Percentiles rank a stretch among this genome's conserved stretches.
phyloP scores from a whole-genome alignment of 2,888 invertebrate genomes.

The Hydroisotoma schaefferi region DNA sequence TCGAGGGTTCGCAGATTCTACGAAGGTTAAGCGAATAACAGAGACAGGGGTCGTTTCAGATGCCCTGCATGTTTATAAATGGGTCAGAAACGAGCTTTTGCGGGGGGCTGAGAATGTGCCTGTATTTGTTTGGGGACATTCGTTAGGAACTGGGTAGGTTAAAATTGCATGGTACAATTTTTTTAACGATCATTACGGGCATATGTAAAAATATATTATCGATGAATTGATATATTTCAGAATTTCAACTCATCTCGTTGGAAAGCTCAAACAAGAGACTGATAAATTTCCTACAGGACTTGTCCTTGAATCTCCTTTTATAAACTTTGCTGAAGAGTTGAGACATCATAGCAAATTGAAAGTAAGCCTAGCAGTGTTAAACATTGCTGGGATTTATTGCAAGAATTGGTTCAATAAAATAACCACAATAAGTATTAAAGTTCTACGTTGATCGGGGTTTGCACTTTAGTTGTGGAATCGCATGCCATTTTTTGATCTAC shows the following conservation, averaged over 20 bases:
- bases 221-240: conserved; percentile 54
- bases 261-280: conserved; percentile 59
- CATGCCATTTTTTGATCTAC: conserved; percentile 59
- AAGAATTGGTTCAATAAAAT: too few relatives aligned
- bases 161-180: too few relatives aligned
- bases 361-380: background rate
- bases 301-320: conserved; percentile 90
- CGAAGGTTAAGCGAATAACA: conserved; percentile 60
- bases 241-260: conserved; percentile 67
- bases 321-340: conserved; percentile 69
- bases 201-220: conserved; percentile 82
- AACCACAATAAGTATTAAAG: background rate
- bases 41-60: conserved; percentile 84
- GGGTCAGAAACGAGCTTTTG: conserved; percentile 60
- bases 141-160: conserved; percentile 68
- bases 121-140: conserved; percentile 92
- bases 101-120: conserved; percentile 55
- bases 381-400: background rate
- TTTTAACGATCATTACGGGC: conserved; percentile 89
- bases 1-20: conserved; percentile 73
- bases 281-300: conserved; percentile 62
- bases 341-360: background rate
- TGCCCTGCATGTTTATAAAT: conserved; percentile 70
- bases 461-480: background rate
- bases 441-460: background rate